These are phyloP conservation scores for Psophia crepitans DNA, from an alignment of 2,113 vertebrate genomes.

Conservation along the genomic window DNA sequence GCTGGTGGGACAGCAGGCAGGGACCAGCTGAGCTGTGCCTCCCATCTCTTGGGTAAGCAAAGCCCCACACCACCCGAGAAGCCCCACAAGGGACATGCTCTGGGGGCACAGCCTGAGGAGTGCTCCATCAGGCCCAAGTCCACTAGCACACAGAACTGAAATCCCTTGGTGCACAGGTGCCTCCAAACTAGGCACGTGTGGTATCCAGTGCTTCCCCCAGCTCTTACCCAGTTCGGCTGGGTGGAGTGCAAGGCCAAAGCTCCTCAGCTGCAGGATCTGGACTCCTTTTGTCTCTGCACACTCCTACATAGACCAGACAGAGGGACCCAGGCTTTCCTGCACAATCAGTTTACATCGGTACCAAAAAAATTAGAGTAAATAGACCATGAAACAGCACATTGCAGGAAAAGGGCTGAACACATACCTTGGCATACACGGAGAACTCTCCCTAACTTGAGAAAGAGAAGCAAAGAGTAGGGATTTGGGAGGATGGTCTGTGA, in stretches of 20 bases:
- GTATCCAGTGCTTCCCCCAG: not conserved
- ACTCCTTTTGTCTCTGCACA: not conserved
- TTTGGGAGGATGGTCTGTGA: not conserved
- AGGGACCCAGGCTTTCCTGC: not conserved
- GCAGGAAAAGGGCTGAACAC: not conserved
- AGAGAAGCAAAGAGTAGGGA: not conserved
- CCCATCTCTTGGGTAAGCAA: not conserved
- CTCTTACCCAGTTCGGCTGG: not conserved
- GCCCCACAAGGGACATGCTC: fast-evolving
- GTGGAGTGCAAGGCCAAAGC: not conserved
- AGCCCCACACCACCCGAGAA: not conserved
- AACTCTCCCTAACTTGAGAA: not conserved
- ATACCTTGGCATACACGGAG: not conserved
- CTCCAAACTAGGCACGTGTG: not conserved
- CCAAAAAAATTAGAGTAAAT: not conserved
- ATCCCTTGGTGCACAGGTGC: not conserved
- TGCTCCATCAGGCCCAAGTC: not conserved
- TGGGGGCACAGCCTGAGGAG: not conserved
- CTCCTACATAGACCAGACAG: not conserved
- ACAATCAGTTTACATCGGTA: too few species aligned
- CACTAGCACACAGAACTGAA: fast-evolving
- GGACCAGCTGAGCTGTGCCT: not conserved
- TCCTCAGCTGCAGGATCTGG: not conserved
- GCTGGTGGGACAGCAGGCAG: not conserved
- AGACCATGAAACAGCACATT: not conserved